These are phyloP conservation scores for Poeciliopsis presidionis DNA, from an alignment of 2,797 vertebrate genomes.

Conservation along the genomic window DNA sequence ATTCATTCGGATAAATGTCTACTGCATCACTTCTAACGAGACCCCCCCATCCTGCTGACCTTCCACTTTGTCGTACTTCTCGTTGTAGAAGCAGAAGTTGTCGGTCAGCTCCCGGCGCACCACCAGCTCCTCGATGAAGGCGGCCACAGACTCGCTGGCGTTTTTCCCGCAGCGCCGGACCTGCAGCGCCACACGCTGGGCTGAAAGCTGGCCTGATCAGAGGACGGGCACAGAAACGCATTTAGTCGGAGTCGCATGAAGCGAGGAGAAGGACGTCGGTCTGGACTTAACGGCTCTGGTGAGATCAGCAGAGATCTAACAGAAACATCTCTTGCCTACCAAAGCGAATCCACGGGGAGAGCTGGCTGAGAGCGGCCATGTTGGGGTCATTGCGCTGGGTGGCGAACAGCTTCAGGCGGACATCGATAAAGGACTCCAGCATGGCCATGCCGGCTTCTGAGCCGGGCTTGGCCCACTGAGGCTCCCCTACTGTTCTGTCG, in stretches of 20 bases:
- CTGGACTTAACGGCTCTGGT: background rate
- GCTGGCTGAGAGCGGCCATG: conserved; percentile 83
- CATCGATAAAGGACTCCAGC: conserved; percentile 85
- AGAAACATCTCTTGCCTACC: conserved; percentile 55
- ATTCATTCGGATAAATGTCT: background rate
- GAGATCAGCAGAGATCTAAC: background rate
- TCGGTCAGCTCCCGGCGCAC: conserved; percentile 90
- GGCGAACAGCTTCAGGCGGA: conserved; percentile 81
- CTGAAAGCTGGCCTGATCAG: conserved; percentile 84
- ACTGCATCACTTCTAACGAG: background rate
- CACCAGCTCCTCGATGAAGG: conserved; percentile 88
- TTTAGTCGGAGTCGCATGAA: background rate
- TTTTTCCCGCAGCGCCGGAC: conserved; percentile 76
- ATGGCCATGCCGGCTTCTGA: conserved; percentile 75
- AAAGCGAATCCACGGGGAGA: conserved; percentile 91
- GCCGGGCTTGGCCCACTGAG: conserved; percentile 86
- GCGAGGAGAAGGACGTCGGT: background rate
- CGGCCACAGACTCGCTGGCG: conserved; percentile 70
- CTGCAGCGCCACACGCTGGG: conserved; percentile 85
- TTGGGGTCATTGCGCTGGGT: conserved; percentile 87
- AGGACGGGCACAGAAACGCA: background rate
- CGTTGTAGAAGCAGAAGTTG: conserved; percentile 94
- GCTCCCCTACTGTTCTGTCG: conserved; percentile 80
- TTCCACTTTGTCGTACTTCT: conserved; percentile 86
- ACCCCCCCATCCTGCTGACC: conserved; percentile 70